Conservation (phyloP, 64 coral and sea anemone species). For the Stichodactyla mertensii region DNA sequence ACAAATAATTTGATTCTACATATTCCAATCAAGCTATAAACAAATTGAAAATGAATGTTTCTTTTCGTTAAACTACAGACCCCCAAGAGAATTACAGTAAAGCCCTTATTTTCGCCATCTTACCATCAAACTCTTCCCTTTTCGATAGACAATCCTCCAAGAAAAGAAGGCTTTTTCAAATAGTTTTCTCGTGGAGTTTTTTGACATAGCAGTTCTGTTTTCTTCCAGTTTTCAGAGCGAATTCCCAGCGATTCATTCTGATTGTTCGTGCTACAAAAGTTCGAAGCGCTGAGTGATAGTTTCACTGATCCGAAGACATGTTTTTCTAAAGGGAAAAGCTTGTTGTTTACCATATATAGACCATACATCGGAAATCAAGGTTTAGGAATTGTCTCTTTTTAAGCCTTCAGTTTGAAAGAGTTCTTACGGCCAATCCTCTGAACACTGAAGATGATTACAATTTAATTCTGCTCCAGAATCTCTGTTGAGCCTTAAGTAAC, state of each 20-base stretch:
- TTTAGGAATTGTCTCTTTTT: constrained; percentile 22
- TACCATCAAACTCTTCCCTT: too few species aligned
- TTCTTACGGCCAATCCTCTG: constrained; percentile 9
- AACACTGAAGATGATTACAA: not conserved
- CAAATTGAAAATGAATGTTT: too few species aligned
- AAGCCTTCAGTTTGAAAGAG: not conserved
- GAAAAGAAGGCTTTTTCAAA: too few species aligned
- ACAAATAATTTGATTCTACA: too few species aligned
- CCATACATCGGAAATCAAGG: constrained; percentile 9
- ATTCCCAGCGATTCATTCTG: not conserved
- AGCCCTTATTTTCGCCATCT: too few species aligned
- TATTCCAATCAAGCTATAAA: too few species aligned
- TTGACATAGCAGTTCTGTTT: too few species aligned
- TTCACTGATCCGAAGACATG: not conserved
- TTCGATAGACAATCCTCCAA: too few species aligned
- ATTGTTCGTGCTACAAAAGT: too few species aligned
- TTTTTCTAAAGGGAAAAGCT: not conserved
- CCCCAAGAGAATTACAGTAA: too few species aligned
- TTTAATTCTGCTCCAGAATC: not conserved
- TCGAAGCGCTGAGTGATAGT: not conserved
- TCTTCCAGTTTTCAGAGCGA: not conserved
- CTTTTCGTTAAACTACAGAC: too few species aligned
- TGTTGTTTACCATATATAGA: constrained; percentile 8
- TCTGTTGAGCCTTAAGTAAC: constrained; percentile 9
- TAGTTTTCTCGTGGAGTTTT: too few species aligned